Conservation (phyloP, 1,140 invertebrate species). For the Xylocopa sonorina region DNA sequence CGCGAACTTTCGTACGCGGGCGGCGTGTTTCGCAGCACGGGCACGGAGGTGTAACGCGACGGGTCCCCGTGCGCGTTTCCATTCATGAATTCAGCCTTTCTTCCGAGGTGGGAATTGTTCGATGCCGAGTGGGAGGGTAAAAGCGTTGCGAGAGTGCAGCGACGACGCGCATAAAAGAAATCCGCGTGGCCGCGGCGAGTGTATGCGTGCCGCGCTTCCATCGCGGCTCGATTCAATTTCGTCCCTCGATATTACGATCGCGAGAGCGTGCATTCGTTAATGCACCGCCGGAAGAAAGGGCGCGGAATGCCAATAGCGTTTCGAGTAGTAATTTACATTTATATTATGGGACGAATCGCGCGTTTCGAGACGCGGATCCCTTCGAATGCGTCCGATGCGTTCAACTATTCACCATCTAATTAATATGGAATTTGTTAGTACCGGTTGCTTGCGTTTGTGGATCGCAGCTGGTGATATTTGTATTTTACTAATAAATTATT, state of each 20-base stretch:
- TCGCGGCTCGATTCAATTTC: conserved; percentile 8
- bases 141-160: conserved; percentile 43
- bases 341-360: no score
- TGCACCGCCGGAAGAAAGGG: not conserved
- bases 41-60: conserved; percentile 34
- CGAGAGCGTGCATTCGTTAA: not conserved
- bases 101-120: conserved; percentile 56
- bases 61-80: conserved; percentile 50
- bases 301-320: no score
- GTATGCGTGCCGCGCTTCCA: conserved; percentile 1
- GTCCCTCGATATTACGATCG: not conserved
- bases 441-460: no score
- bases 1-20: conserved; percentile 66
- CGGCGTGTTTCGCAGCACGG: conserved; percentile 41
- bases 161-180: conserved; percentile 36
- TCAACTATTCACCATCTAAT: no score
- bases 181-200: not conserved
- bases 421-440: no score
- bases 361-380: no score
- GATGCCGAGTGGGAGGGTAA: conserved; percentile 55
- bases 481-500: no score
- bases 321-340: no score
- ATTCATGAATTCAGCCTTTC: conserved; percentile 63
- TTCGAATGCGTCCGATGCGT: no score
- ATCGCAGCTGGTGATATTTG: no score